Conservation (phyloP, 2,888 invertebrate genomes). For the Agrochola circellaris region DNA sequence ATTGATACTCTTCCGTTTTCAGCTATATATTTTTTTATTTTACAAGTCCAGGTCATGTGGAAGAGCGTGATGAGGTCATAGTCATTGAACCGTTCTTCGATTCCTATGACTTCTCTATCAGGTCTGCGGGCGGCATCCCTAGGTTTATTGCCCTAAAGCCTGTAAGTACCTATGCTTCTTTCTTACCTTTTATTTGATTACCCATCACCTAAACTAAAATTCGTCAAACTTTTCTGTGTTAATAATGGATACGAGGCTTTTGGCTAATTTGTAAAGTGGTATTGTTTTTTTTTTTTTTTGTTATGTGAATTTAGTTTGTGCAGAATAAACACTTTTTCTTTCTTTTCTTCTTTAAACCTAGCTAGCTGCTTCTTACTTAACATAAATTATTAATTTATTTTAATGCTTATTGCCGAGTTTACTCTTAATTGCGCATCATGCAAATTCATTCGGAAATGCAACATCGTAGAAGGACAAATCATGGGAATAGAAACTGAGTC, state of each 20-base stretch:
- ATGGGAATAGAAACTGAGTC: not conserved
- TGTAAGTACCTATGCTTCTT: slow-evolving; percentile 87
- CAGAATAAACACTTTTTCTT: no score
- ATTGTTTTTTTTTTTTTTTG: no score
- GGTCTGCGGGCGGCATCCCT: slow-evolving; percentile 96
- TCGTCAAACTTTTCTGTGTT: no score
- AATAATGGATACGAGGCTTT: no score
- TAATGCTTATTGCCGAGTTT: no score
- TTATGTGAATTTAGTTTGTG: no score
- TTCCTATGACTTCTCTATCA: slow-evolving; percentile 99
- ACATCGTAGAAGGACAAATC: not conserved
- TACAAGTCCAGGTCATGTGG: slow-evolving; percentile 93
- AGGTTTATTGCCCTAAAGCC: slow-evolving; percentile 96
- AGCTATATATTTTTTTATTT: not conserved
- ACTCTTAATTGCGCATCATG: not conserved
- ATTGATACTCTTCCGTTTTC: not conserved
- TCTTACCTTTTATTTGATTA: not conserved
- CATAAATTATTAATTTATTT: not conserved
- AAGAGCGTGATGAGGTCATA: slow-evolving; percentile 97
- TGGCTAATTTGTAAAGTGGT: no score
- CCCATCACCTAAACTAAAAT: not conserved
- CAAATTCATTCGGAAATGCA: not conserved
- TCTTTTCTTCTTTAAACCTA: no score
- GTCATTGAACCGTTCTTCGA: slow-evolving; percentile 99
- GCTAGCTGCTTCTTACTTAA: not conserved